Evolutionary conservation across 1,140 invertebrate species (phyloP).

Genomic region (Calosoma granatense): DNA sequence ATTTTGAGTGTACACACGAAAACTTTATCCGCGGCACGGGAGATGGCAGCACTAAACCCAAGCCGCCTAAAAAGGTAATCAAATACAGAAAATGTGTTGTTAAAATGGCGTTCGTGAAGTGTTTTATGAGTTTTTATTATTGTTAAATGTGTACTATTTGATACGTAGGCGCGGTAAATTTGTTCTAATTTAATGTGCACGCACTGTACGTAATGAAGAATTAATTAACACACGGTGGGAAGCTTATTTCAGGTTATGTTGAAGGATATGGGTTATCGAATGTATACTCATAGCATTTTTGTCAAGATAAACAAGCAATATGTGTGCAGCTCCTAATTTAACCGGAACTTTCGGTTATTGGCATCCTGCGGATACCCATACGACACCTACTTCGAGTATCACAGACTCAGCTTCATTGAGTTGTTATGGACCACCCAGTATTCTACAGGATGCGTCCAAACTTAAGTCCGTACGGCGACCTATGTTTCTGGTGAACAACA

Average conservation of each 20-base stretch:
- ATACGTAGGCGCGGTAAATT: background rate
- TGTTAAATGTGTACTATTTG: background rate
- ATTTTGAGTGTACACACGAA: background rate
- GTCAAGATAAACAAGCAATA: constrained; percentile 5
- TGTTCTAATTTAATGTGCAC: background rate
- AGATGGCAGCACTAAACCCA: background rate
- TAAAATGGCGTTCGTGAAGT: constrained; percentile 4
- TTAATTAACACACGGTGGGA: background rate
- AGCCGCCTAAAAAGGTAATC: constrained; percentile 6
- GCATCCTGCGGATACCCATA: constrained; percentile 14
- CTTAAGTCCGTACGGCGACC: constrained; percentile 15
- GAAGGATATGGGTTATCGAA: background rate
- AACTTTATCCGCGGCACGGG: background rate
- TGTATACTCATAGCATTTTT: background rate
- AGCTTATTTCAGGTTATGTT: constrained; percentile 6
- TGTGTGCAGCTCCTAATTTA: constrained; percentile 16
- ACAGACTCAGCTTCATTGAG: background rate
- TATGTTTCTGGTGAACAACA: constrained; percentile 16
- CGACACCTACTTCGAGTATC: constrained; percentile 1
- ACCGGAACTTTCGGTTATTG: constrained; percentile 14
- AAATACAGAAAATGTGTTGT: constrained; percentile 7
- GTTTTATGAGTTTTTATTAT: constrained; percentile 3
- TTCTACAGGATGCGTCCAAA: constrained; percentile 14
- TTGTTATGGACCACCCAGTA: constrained; percentile 11
- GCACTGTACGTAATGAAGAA: background rate